phyloP scores from a whole-genome alignment of 2,888 invertebrate genomes.

The Ectemnius cavifrons region DNA sequence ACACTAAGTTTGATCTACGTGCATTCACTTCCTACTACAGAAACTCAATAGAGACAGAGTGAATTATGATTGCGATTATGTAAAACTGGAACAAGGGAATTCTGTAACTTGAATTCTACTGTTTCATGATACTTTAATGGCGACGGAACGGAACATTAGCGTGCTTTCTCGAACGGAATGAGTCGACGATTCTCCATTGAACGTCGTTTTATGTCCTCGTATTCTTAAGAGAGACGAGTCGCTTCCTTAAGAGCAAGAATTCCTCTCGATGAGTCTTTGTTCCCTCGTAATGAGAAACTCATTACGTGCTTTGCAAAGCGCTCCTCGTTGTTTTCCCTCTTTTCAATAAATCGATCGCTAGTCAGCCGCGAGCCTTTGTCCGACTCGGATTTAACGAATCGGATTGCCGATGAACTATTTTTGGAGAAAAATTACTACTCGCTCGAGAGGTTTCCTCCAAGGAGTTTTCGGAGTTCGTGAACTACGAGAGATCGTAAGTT shows the following conservation, averaged over 20 bases:
- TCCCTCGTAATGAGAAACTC: background rate
- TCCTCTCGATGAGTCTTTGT: background rate
- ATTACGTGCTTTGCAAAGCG: background rate
- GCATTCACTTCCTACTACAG: too few species aligned
- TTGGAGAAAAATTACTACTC: background rate
- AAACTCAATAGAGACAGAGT: too few species aligned
- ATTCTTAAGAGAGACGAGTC: background rate
- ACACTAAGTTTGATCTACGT: too few species aligned
- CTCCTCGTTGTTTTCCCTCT: background rate
- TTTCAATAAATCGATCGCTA: background rate
- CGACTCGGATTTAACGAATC: background rate
- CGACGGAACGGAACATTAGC: background rate
- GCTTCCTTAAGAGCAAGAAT: background rate
- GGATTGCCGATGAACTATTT: background rate
- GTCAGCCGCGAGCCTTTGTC: background rate
- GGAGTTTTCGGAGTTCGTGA: background rate
- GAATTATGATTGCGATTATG: too few species aligned
- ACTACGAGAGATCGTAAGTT: too few species aligned
- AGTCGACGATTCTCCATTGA: background rate
- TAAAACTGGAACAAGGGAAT: too few species aligned
- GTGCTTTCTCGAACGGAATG: background rate
- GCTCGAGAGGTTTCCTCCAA: background rate
- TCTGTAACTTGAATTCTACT: too few species aligned
- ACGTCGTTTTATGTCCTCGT: slow-evolving; percentile 1
- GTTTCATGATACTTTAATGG: too few species aligned